These are phyloP conservation scores for Salvelinus sp. DNA, from an alignment of 2,113 vertebrate genomes.

Conservation along the genomic window DNA sequence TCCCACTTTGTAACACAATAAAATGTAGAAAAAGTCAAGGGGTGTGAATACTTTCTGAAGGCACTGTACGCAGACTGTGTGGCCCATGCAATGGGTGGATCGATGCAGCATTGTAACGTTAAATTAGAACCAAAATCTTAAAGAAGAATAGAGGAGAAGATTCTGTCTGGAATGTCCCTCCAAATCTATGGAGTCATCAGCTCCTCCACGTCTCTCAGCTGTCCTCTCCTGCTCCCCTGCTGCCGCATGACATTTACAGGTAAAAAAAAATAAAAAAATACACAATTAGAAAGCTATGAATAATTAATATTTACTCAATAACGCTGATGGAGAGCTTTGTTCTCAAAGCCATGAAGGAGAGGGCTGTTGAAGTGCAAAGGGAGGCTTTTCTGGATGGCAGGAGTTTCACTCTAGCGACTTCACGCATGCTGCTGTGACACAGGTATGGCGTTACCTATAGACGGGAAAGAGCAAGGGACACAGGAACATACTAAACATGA, in stretches of 20 bases:
- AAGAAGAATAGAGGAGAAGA: neutral
- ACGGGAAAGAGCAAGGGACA: neutral
- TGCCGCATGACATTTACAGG: constrained; percentile 50
- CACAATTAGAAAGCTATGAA: constrained; percentile 53
- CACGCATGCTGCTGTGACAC: neutral
- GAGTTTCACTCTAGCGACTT: neutral
- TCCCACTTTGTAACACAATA: too few species aligned
- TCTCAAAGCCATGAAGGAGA: neutral
- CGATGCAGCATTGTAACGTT: neutral
- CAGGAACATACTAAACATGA: neutral
- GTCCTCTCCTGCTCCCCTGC: constrained; percentile 2
- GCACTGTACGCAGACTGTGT: too few species aligned
- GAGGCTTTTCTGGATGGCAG: neutral
- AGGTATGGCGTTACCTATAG: neutral
- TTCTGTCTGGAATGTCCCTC: constrained; percentile 13
- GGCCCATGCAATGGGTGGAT: neutral
- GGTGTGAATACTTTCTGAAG: too few species aligned
- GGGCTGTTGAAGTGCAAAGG: neutral
- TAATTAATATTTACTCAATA: constrained; percentile 42
- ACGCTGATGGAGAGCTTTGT: constrained; percentile 28
- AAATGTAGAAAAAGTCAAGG: too few species aligned
- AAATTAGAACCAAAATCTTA: neutral
- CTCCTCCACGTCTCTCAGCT: constrained; percentile 23
- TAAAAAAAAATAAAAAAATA: constrained; percentile 48
- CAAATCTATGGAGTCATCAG: constrained; percentile 36